Evolutionary conservation across 2,888 invertebrate species (phyloP).

Genomic region (Cantharis flavilabris): DNA sequence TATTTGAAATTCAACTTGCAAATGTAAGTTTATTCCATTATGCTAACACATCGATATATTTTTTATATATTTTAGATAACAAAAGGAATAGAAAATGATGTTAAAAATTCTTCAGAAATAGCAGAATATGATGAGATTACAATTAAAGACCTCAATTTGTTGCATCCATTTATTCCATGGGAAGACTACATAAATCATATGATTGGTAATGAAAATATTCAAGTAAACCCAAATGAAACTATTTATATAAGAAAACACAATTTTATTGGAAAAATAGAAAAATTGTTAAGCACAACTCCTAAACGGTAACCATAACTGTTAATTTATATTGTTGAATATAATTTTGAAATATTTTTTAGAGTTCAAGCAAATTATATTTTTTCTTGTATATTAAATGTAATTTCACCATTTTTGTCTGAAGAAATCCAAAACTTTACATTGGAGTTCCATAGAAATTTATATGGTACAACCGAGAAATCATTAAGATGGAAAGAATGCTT

Average conservation of each 20-base stretch:
- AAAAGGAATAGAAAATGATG: slow-evolving; percentile 38
- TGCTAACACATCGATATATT: slow-evolving; percentile 27
- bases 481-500: slow-evolving; percentile 83
- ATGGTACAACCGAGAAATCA: slow-evolving; percentile 77
- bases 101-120: slow-evolving; percentile 13
- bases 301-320: slow-evolving; percentile 21
- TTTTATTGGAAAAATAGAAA: slow-evolving; percentile 51
- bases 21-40: slow-evolving; percentile 64
- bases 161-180: not conserved
- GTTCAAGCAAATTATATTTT: slow-evolving; percentile 83
- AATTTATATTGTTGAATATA: not conserved
- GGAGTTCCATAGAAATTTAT: slow-evolving; percentile 73
- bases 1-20: slow-evolving; percentile 88
- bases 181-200: not conserved
- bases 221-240: slow-evolving; percentile 49
- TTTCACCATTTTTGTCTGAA: slow-evolving; percentile 75
- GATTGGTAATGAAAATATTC: slow-evolving; percentile 20
- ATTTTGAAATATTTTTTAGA: slow-evolving; percentile 48
- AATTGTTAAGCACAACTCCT: slow-evolving; percentile 29
- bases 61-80: slow-evolving; percentile 27
- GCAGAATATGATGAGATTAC: slow-evolving; percentile 57
- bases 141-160: slow-evolving; percentile 79
- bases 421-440: slow-evolving; percentile 73
- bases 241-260: slow-evolving; percentile 58
- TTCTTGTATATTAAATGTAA: slow-evolving; percentile 81